phyloP scores from a whole-genome alignment of 2,113 vertebrate genomes.

The Chaetodon trifascialis region DNA sequence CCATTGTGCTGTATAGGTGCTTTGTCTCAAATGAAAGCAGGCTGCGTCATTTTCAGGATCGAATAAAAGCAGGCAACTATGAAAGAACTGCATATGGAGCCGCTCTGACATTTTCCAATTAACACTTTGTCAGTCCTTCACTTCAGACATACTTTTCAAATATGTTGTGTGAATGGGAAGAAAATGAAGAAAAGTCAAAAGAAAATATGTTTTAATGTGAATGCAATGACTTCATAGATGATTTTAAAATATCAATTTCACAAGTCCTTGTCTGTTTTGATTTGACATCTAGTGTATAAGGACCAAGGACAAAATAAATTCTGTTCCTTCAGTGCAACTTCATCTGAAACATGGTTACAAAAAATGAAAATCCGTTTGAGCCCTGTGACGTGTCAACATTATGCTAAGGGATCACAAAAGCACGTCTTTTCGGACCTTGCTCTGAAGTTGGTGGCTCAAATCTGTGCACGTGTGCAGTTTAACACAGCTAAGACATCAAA shows the following conservation, averaged over 20 bases:
- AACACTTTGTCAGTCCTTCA: constrained; percentile 26
- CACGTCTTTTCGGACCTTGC: constrained; percentile 5
- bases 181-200: constrained; percentile 29
- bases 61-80: constrained; percentile 39
- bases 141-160: constrained; percentile 9
- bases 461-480: constrained; percentile 69
- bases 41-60: constrained; percentile 56
- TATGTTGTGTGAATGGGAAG: constrained; percentile 19
- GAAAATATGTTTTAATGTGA: not conserved
- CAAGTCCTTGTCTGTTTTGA: constrained; percentile 24
- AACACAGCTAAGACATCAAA: constrained; percentile 78
- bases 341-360: not conserved
- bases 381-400: constrained; percentile 23
- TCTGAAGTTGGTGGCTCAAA: constrained; percentile 30
- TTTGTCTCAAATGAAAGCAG: constrained; percentile 65
- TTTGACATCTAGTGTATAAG: not conserved
- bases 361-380: constrained; percentile 7
- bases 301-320: constrained; percentile 27
- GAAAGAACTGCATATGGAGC: constrained; percentile 24
- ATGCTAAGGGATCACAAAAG: constrained; percentile 19
- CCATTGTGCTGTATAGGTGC: constrained; percentile 61
- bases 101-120: constrained; percentile 63
- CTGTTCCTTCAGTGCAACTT: not conserved
- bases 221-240: not conserved
- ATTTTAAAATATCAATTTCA: constrained; percentile 9